Evolutionary conservation across 2,797 vertebrate genomes (phyloP), one percentile per base, ranked within the genome.

Genomic region (Schizopygopsis pylzovi): DNA sequence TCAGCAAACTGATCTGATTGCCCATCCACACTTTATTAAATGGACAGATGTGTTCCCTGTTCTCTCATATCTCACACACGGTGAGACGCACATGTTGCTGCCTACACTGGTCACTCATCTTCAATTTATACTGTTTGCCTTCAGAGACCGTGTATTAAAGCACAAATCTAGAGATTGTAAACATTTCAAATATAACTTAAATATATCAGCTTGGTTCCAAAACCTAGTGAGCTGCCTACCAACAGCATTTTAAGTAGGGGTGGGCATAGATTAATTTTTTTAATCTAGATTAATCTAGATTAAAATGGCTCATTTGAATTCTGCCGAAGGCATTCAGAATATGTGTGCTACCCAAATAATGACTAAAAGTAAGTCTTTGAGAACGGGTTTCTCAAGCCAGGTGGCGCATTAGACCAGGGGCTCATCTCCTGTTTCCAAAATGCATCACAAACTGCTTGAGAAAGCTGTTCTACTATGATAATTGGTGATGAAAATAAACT

Each of bases 1-100:
- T 59, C 84, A 82, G 92, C 75, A 83, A 92, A 88, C 90, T 87
- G 86, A 91, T 93, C 92, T 92, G 85, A 90, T 91, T 52, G 78
- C 3, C 67, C 70, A 37, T 86, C 49, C 37, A 88, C 83, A 79
- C 63, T 67, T 88, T 86, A 84, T 16, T 47, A 73, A 75, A 28
- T 78, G 61, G 41, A 13, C 28, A 52, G 59, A 52, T 67, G 37
- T 70, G 39, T 84, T 84, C 70, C 15, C 82, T 13, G 61, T 86
- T 85, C 22, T 37, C 45, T 37, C n/a, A 25, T 43, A 47, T 18
- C 59, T 79, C 37, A 1, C 22, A 43, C 0, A 63, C 84, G 75
- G 79, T 83, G 79, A 65, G 59, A 10, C 45, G 76, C 71, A 28
- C 59, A 86, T 79, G 89, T 89, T 61, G 15, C 82, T 77, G 86